A percentile compares a stretch with the other conserved stretches of the same genome.
Evolutionary conservation across 2,113 vertebrate genomes (phyloP).

Genomic region (Rostratula benghalensis): DNA sequence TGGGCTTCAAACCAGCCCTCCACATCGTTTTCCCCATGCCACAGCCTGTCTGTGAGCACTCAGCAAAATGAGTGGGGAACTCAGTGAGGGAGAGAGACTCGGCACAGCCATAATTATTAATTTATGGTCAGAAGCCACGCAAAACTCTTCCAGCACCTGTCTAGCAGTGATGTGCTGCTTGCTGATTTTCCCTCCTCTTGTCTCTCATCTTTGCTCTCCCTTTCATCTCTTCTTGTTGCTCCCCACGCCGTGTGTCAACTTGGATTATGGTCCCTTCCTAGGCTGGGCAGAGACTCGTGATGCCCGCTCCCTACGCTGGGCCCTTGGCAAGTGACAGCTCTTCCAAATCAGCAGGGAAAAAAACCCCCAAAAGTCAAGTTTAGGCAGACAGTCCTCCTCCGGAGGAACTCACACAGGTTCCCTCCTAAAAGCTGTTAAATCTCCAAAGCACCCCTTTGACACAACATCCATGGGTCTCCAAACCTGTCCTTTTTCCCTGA

Average conservation of each 20-base stretch:
- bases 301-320: rapidly evolving
- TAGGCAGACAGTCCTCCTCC: not conserved
- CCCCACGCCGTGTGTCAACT: not conserved
- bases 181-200: not conserved
- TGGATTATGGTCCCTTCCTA: not conserved
- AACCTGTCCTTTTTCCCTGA: not conserved
- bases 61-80: not conserved
- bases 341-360: not conserved
- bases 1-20: not conserved
- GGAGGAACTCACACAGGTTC: not conserved
- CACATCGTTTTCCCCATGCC: not conserved
- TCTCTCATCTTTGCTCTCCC: not conserved
- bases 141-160: not conserved
- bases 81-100: not conserved
- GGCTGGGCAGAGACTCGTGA: rapidly evolving
- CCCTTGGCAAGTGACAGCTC: not conserved
- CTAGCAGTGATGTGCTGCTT: not conserved
- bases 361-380: not conserved
- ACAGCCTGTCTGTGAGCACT: not conserved
- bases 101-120: not conserved
- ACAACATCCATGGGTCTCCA: not conserved
- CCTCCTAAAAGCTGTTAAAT: not conserved
- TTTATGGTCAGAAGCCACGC: not conserved
- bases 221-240: not conserved
- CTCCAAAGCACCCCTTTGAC: not conserved